Conservation (phyloP, 2,797 vertebrate genomes). For the Cynopterus sphinx region DNA sequence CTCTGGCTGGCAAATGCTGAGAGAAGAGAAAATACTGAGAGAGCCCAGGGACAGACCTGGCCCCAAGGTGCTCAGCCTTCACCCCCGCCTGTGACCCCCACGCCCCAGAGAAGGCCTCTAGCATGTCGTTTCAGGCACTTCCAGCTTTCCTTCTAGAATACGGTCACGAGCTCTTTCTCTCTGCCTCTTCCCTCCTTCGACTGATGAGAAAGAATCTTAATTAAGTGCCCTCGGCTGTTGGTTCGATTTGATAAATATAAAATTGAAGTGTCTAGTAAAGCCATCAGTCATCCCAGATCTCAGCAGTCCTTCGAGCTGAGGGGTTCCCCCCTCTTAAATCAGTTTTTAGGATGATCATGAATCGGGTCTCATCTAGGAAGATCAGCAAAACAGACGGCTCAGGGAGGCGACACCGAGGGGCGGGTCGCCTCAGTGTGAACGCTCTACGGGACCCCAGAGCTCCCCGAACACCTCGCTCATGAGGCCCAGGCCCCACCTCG, state of each 20-base stretch:
- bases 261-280: conserved; percentile 74
- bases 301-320: conserved; percentile 33
- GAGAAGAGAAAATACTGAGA: not conserved
- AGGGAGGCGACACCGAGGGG: not conserved
- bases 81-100: not conserved
- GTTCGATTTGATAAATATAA: conserved; percentile 79
- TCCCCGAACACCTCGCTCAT: not conserved
- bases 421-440: rapidly evolving
- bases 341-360: conserved; percentile 32
- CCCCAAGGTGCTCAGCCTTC: not conserved
- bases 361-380: conserved; percentile 22
- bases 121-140: not conserved
- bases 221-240: conserved; percentile 67
- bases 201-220: conserved; percentile 76
- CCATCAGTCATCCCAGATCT: conserved; percentile 63
- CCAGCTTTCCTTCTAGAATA: not conserved
- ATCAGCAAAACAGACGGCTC: not conserved
- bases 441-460: not conserved
- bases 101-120: rapidly evolving
- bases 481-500: not conserved
- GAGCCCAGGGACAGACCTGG: rapidly evolving
- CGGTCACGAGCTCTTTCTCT: not conserved
- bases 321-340: not conserved
- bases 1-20: not conserved
- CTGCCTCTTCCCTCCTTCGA: conserved; percentile 14